phyloP scores from a whole-genome alignment of 2,797 vertebrate species.

The Peromyscus attwateri region DNA sequence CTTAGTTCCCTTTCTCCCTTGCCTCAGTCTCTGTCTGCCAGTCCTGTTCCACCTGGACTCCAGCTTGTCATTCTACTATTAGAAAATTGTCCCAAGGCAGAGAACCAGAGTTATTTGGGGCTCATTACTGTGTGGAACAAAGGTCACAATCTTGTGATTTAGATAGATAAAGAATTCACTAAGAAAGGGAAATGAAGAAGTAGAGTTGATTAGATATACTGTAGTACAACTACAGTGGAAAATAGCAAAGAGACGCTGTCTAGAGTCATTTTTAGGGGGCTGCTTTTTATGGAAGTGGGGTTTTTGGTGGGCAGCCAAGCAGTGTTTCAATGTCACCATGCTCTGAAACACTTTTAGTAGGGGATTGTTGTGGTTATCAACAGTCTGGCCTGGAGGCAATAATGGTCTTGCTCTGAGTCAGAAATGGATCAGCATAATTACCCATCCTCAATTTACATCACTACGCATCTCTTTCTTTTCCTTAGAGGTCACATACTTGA shows the following conservation, averaged over 20 bases:
- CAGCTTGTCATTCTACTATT: not conserved
- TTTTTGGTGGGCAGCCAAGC: not conserved
- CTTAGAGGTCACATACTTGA: not conserved
- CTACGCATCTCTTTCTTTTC: not conserved
- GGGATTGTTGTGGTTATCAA: not conserved
- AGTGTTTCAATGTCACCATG: not conserved
- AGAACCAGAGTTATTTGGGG: constrained; percentile 7
- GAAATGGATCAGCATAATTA: not conserved
- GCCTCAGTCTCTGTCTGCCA: not conserved
- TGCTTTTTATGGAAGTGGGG: not conserved
- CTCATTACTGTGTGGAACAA: not conserved
- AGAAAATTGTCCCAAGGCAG: not conserved
- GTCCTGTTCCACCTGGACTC: not conserved
- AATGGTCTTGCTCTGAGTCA: not conserved
- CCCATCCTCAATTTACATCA: not conserved
- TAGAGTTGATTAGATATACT: not conserved
- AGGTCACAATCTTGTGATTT: not conserved
- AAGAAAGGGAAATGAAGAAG: not conserved
- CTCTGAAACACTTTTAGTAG: not conserved
- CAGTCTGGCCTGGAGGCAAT: not conserved
- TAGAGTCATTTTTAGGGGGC: not conserved
- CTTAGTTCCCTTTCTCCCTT: not conserved
- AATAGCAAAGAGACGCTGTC: not conserved
- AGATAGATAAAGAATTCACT: not conserved
- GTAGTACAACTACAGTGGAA: not conserved